Evolutionary conservation across 2,888 invertebrate species (phyloP), one percentile per base, ranked within the genome.

Genomic region (Seira musarum): DNA sequence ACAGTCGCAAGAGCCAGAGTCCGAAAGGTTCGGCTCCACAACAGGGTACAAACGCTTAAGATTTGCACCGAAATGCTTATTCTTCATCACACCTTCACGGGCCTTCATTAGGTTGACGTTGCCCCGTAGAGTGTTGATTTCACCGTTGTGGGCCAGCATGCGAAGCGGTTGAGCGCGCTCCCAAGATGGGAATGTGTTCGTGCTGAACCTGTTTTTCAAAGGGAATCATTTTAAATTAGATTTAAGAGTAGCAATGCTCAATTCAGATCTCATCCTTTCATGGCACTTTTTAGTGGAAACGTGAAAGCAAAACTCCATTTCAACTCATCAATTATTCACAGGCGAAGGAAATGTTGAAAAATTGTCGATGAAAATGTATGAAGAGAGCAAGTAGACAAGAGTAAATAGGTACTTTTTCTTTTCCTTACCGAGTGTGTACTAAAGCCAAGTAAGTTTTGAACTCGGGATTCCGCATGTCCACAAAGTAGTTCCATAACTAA

Each of bases 181-280:
- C 99, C 99, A 99, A 88, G 96, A 97, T 66, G 99, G 99, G 89
- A 99, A 99, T 25, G 99, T 99, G 90, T 99, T 99, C 84, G 99
- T 99, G 15, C 99, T 99, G 91, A 99, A 99, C 85, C 99, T 83
- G 66, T 71, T 53, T 21, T 21, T 49, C 2, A 40, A 46, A 21
- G 21, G 1, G 46, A 72, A 63, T 63, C 13, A 40, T 40, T 8
- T 8, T 13, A 40, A 40, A 40, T 40, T 40, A 8, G 13, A 40
- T 40, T 40, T 40, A 40, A 40, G 13, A 46, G n/a, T 60, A 8
- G 17, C 17, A 60, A 5, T 5, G n/a, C 60, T 46, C 15, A 13
- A n/a, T n/a, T n/a, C 6, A 60, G 17, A n/a, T n/a, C n/a, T 60
- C 17, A 6, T n/a, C 60, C 17, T 10, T 21, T n/a, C n/a, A 5